Percentiles rank a stretch among this genome's conserved stretches.
These are phyloP conservation scores for Amblyjoppa fuscipennis DNA, from an alignment of 2,888 invertebrate species.

Conservation along the genomic window DNA sequence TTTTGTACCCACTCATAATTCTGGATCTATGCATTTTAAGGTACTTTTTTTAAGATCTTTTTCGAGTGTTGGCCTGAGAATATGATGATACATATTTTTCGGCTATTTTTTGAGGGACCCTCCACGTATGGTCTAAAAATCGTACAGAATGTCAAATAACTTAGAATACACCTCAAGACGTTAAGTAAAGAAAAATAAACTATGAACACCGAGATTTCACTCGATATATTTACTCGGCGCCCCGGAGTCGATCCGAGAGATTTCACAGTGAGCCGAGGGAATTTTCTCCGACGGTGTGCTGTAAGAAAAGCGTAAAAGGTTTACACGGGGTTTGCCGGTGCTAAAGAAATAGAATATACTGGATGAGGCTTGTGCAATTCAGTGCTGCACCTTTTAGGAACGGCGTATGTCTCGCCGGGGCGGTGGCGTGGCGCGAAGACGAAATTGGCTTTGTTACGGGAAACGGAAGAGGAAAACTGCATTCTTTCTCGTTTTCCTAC, in stretches of 20 bases:
- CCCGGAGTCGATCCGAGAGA: slow-evolving; percentile 5
- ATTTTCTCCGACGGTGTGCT: slow-evolving; percentile 14
- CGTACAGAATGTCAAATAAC: neutral
- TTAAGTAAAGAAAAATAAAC: slow-evolving; percentile 14
- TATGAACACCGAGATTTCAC: slow-evolving; percentile 2
- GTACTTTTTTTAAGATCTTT: no score
- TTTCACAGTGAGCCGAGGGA: slow-evolving; percentile 11
- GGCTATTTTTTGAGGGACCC: no score
- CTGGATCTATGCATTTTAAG: no score
- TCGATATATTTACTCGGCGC: neutral
- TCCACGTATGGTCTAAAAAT: no score
- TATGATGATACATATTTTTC: no score
- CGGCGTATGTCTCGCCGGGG: slow-evolving; percentile 11
- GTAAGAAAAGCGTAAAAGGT: slow-evolving; percentile 10
- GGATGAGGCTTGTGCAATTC: slow-evolving; percentile 23
- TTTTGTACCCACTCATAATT: no score
- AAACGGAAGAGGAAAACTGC: slow-evolving; percentile 61
- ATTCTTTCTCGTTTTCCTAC: slow-evolving; percentile 60
- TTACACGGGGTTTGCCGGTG: slow-evolving; percentile 14
- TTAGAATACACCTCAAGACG: neutral
- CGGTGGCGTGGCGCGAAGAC: slow-evolving; percentile 54
- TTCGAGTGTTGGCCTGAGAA: no score
- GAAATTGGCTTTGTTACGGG: slow-evolving; percentile 79
- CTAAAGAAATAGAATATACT: slow-evolving; percentile 20
- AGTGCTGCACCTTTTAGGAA: slow-evolving; percentile 31